Conservation (phyloP, 2,113 vertebrate species). For the Orycteropus afer region DNA sequence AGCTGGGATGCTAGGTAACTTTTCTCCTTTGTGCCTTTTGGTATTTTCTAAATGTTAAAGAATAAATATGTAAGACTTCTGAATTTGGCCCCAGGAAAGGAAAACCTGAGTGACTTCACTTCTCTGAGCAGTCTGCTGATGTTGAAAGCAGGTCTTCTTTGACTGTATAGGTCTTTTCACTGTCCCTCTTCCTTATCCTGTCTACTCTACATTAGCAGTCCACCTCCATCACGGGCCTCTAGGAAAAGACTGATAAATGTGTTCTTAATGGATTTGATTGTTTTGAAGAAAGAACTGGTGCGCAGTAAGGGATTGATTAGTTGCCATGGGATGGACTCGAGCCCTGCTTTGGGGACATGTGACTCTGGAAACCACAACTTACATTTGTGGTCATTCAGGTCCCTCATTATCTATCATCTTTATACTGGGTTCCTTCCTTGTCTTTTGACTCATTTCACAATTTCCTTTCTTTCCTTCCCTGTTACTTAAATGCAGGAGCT, state of each 20-base stretch:
- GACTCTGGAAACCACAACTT: conserved; percentile 27
- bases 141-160: conserved; percentile 34
- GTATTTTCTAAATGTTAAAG: neutral
- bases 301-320: conserved; percentile 34
- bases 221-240: neutral
- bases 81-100: neutral
- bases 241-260: conserved; percentile 22
- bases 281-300: conserved; percentile 18
- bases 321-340: neutral
- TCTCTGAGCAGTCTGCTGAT: neutral
- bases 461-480: conserved; percentile 35
- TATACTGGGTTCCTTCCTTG: conserved; percentile 49
- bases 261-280: conserved; percentile 62
- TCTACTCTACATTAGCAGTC: conserved; percentile 26
- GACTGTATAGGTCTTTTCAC: neutral
- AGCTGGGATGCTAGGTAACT: neutral
- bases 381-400: neutral
- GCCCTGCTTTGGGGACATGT: neutral
- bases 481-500: conserved; percentile 54
- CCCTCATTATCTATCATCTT: conserved; percentile 29
- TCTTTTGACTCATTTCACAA: conserved; percentile 48
- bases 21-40: neutral
- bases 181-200: conserved; percentile 20
- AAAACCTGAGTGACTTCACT: neutral
- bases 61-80: neutral